Base-by-base conservation (phyloP, 2,797 vertebrate species). In the Gymnodraco acuticeps region DNA sequence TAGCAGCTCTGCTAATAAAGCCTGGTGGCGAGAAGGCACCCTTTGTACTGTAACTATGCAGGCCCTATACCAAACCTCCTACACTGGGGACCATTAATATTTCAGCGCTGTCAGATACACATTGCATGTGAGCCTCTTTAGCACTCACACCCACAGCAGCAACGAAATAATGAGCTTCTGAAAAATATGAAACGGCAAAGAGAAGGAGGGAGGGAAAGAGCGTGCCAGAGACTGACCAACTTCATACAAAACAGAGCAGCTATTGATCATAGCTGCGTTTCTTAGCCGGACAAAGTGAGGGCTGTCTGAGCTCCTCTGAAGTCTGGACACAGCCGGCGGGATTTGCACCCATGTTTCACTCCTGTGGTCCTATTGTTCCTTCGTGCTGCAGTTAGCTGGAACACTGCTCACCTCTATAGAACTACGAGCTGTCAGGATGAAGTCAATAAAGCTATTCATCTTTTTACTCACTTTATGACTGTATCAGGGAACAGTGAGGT, bases 81-180 rank as follows among this genome's bases (percentile, higher is more conserved):
- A 91, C 92, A 93, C 91, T 88, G 90, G 92, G 88, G 92, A 94
- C 89, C 91, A 95, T 93, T 93, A 94, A 94, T 95, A 94, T 94
- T 95, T 94, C 87, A 95, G 86, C 78, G 68, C 91, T 86, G 92
- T 93, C 93, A 93, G 93, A 94, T 88, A 87, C 89, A 90, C 89
- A 78, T 86, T 88, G 91, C 93, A 92, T 88, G 88, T 83, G 83
- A 92, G 90, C 89, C 90, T 94, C 87, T 91, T 94, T 91, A 93
- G 87, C 86, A 70, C 89, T 90, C 87, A 88, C 91, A 93, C 91
- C 88, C 94, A 88, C 80, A 87, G 90, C 90, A 91, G 82, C 33
- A 93, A 82, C 87, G 82, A 93, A 94, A 95, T 94, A 95, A 95
- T 92, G 93, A 94, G 93, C 91, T 91, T 92, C 89, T 92, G 92